A percentile compares a stretch with the other conserved stretches of the same genome.
phyloP scores from a whole-genome alignment of 2,888 invertebrate species.

The Heliconius sara region DNA sequence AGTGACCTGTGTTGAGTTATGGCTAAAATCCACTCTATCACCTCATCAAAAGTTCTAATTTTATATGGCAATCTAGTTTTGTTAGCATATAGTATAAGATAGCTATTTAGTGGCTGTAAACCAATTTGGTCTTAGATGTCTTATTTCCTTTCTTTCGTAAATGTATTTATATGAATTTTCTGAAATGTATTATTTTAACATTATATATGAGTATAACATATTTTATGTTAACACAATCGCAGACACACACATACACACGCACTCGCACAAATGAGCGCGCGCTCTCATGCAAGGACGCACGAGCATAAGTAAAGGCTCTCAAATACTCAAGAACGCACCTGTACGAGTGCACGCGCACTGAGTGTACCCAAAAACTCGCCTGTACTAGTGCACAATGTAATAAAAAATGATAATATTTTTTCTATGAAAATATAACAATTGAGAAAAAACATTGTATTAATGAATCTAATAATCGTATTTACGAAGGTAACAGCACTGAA shows the following conservation, averaged over 20 bases:
- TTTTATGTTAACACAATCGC: no score
- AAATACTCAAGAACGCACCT: no score
- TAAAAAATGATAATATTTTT: background rate
- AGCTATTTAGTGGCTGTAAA: background rate
- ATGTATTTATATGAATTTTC: background rate
- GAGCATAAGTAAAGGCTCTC: no score
- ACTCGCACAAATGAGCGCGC: no score
- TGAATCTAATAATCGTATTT: conserved; percentile 9
- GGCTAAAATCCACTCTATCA: background rate
- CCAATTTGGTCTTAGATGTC: background rate
- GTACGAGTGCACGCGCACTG: no score
- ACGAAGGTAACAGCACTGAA: background rate
- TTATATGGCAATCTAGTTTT: background rate
- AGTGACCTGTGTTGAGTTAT: background rate
- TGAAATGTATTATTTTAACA: no score
- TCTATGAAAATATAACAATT: background rate
- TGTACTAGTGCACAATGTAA: no score
- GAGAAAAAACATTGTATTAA: background rate
- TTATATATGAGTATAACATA: no score
- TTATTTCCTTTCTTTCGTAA: background rate
- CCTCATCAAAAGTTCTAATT: background rate
- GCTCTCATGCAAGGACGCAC: no score
- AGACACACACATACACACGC: no score
- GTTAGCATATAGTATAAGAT: background rate
- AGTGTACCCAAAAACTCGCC: no score